Percentiles rank a stretch among this genome's conserved stretches.
Conservation (phyloP, 2,888 invertebrate genomes). For the Rhagonycha fulva region DNA sequence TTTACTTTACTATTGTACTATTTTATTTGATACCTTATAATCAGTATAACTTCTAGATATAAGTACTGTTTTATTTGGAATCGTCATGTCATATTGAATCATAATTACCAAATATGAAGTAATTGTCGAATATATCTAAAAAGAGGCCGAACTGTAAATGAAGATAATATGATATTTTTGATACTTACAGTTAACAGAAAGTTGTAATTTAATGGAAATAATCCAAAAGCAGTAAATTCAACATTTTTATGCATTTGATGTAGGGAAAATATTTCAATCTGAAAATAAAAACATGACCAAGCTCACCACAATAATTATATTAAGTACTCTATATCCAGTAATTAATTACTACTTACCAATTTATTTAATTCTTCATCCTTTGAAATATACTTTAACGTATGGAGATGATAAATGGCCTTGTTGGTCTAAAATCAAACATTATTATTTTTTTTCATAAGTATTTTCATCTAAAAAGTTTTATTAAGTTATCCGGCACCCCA, state of each 20-base stretch:
- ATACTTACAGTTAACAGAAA: slow-evolving; percentile 31
- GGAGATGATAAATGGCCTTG: slow-evolving; percentile 9
- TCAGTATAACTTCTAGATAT: no score
- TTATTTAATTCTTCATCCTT: slow-evolving; percentile 8
- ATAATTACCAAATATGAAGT: slow-evolving; percentile 32
- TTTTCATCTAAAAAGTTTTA: no score
- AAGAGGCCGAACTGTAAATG: not conserved
- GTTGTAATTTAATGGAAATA: slow-evolving; percentile 33
- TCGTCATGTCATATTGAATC: slow-evolving; percentile 29
- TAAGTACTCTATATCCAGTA: no score
- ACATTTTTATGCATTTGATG: slow-evolving; percentile 30
- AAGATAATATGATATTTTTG: not conserved
- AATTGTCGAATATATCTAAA: slow-evolving; percentile 30
- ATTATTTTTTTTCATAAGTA: not conserved
- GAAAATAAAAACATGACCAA: not conserved
- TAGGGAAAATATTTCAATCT: slow-evolving; percentile 31
- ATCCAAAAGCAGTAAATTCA: slow-evolving; percentile 32
- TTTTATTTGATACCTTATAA: no score
- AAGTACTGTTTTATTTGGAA: not conserved
- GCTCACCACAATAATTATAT: no score
- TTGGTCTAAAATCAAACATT: slow-evolving; percentile 10
- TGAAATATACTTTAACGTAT: slow-evolving; percentile 10
- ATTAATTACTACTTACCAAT: slow-evolving; percentile 6
- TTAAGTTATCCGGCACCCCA: no score
- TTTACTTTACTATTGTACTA: no score